A percentile compares a stretch with the other conserved stretches of the same genome.
Conservation (phyloP, 2,113 vertebrate genomes). For the Brachirus orientalis region DNA sequence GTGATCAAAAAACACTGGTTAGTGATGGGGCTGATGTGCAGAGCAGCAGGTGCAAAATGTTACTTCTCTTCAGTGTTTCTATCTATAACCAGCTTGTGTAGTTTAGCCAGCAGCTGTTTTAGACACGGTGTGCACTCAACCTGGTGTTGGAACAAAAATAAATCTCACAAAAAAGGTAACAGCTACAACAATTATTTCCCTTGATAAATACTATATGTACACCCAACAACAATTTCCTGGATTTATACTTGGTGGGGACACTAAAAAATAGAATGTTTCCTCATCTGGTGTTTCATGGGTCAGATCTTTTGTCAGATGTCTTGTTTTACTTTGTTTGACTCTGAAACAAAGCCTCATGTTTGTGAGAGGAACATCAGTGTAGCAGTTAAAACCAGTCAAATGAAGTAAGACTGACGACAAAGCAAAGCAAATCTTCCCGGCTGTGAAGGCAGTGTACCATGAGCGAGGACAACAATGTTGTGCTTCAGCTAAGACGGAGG, state of each 20-base stretch:
- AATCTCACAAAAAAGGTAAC: not conserved
- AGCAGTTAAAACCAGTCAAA: too few relatives aligned
- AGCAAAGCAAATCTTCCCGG: too few relatives aligned
- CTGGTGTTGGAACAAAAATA: not conserved
- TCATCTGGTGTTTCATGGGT: not conserved
- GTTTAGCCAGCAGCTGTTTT: slow-evolving; percentile 9
- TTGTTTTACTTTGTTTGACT: not conserved
- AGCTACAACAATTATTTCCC: slow-evolving; percentile 14
- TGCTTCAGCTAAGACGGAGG: too few relatives aligned
- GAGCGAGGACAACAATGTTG: too few relatives aligned
- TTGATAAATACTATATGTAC: slow-evolving; percentile 15
- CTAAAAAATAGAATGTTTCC: not conserved
- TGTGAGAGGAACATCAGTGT: too few relatives aligned
- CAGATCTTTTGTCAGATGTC: not conserved
- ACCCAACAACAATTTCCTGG: not conserved
- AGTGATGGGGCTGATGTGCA: not conserved
- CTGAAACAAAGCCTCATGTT: too few relatives aligned
- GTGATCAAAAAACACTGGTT: slow-evolving; percentile 1
- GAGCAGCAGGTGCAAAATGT: not conserved
- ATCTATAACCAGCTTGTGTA: not conserved
- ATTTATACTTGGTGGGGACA: slow-evolving; percentile 12
- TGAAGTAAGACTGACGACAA: too few relatives aligned
- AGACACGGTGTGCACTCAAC: slow-evolving; percentile 2
- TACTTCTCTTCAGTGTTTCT: not conserved
- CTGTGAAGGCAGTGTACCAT: too few relatives aligned